Evolutionary conservation across 2,888 invertebrate species (phyloP), one percentile per base, ranked within the genome.

Genomic region (Melolontha melolontha): DNA sequence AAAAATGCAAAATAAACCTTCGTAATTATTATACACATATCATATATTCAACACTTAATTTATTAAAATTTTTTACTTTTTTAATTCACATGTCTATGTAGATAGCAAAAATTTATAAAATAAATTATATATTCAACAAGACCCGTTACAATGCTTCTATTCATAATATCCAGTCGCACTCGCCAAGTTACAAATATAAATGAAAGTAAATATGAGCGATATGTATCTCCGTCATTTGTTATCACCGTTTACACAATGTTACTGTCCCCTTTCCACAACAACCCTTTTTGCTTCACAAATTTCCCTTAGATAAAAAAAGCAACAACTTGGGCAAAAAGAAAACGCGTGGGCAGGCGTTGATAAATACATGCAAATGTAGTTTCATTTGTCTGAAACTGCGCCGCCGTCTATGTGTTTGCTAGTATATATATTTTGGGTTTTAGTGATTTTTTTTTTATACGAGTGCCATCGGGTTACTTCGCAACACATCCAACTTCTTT

Each of bases 361-460:
- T 49, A 22, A 49, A 49, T 49, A 17, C 22, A 49, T 49, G 49
- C 11, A 49, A 49, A 49, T 49, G 49, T 49, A 22, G 49, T 49
- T 49, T 49, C 49, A 49, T 49, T 49, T 49, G 49, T 49, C 17
- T 22, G 49, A 22, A 49, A 16, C 12, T 17, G 49, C 17, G 17
- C 49, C 49, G 17, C 17, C 17, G 10, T 22, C 11, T 17, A 17
- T 14, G 49, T 16, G 7, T n/a, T 5, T 22, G 49, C 22, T 6
- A 22, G 22, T 49, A 44, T 49, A 22, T 17, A n/a, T n/a, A 14
- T 44, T n/a, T 44, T 14, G 12, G 12, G 44, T 44, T 47, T 49
- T 17, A 49, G 11, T 14, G 49, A 11, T 17, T n/a, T 17, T 22
- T 49, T 14, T 17, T 17, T 49, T 49, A 22, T 11, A 16, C 11